Conservation (phyloP, 2,113 vertebrate genomes). For the Psilopsiagon aymara region DNA sequence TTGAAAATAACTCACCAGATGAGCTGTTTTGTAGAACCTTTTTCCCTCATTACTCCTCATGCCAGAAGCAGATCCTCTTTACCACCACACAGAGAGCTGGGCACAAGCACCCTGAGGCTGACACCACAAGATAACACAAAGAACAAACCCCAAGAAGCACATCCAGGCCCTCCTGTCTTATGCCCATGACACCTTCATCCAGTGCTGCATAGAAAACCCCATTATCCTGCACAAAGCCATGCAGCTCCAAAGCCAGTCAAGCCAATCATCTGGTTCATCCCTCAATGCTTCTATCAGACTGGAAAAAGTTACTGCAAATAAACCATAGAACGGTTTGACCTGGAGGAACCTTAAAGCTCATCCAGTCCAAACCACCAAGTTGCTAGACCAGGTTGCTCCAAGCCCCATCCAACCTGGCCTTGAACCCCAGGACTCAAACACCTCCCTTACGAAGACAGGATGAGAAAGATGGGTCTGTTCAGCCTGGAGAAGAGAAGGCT, state of each 20-base stretch:
- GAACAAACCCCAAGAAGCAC: not conserved
- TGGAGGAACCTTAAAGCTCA: not conserved
- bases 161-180: not conserved
- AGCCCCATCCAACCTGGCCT: not conserved
- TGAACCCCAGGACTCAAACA: not conserved
- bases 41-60: not conserved
- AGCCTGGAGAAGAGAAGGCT: too few species aligned
- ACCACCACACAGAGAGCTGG: not conserved
- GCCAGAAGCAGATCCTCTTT: not conserved
- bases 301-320: not conserved
- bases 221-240: accelerated
- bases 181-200: not conserved
- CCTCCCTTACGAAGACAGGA: too few species aligned
- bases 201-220: not conserved
- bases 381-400: not conserved
- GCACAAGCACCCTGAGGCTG: not conserved
- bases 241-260: not conserved
- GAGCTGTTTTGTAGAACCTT: not conserved
- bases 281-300: not conserved
- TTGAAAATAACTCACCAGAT: not conserved
- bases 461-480: too few species aligned
- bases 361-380: not conserved
- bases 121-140: not conserved
- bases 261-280: not conserved
- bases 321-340: not conserved